Evolutionary conservation across 2,113 vertebrate genomes (phyloP), one percentile per base, ranked within the genome.

Genomic region (Xenus cinereus): DNA sequence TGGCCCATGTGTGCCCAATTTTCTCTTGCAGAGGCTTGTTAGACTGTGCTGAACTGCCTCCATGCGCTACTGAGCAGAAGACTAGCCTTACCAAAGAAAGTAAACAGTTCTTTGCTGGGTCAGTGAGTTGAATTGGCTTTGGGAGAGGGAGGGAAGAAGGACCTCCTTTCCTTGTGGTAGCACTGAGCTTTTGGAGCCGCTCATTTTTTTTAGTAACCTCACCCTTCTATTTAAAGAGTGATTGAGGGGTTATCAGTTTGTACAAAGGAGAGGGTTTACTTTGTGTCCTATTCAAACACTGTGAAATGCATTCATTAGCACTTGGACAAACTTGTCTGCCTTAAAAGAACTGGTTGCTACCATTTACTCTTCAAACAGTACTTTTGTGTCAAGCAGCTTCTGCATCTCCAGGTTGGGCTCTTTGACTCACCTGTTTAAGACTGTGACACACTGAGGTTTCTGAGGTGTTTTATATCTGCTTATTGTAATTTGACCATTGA

Each of bases 261-360:
- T 74, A 33, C 63, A 83, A 46, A 83, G 79, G 68, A 71, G 93
- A 53, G 37, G 20, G 9, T 93, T 96, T 93, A 30, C 78, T 80
- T 80, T 56, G 23, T 93, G n/a, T 79, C 53, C 63, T 96, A 1
- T 78, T 90, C 64, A 95, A 93, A 96, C 83, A 88, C 57, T 64
- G 24, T 13, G 30, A 68, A 87, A 45, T 7, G 3, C 43, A 23
- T 84, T 71, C 30, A 20, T 89, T 89, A 92, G 48, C 77, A 53
- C 86, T 94, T 90, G 43, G 73, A 43, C 60, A 92, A 89, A 76
- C 72, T 71, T 84, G 67, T 87, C 64, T 0, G 2, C 51, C 56
- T 33, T 81, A 28, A 59, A 86, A 72, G 43, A 87, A 30, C 33
- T 51, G 21, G 37, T 46, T 81, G 37, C 77, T 82, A 20, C 66